Evolutionary conservation across 2,888 invertebrate genomes (phyloP), one percentile per base, ranked within the genome.

Genomic region (Euclidia mi): DNA sequence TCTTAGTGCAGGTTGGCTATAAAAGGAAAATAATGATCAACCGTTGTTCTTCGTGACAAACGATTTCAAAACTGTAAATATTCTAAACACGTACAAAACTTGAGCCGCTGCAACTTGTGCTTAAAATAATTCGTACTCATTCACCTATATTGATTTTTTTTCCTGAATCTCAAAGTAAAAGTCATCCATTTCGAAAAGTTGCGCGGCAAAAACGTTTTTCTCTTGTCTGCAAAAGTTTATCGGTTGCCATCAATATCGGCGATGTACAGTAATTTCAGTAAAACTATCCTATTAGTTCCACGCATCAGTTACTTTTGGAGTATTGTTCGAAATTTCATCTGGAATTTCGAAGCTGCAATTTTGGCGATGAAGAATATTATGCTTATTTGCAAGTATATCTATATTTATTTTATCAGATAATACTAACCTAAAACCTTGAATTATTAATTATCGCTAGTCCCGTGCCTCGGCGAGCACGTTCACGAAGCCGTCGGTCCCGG

Each of bases 91-190:
- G n/a, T n/a, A n/a, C n/a, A n/a, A n/a, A n/a, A n/a, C n/a, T n/a
- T n/a, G n/a, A n/a, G n/a, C n/a, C n/a, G n/a, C n/a, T n/a, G n/a
- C n/a, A n/a, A n/a, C n/a, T n/a, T n/a, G n/a, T n/a, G n/a, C n/a
- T 66, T 70, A 65, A 69, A 25, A 25, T 25, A 25, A 25, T 7
- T 4, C 6, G 20, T 25, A 25, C 2, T 7, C n/a, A n/a, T n/a
- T n/a, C 6, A 44, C 11, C 38, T 50, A 43, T 44, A 65, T 56
- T 50, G 47, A 70, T 61, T 20, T 15, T 0, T 6, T 10, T 38
- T 20, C 28, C 25, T 1, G n/a, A 17, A 37, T 15, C 12, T 7
- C 14, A 2, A 15, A 15, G 11, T 32, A 12, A 28, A 28, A 28
- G 10, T 9, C 9, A 18, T 31, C 28, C 14, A n/a, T 31, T 7